Percentiles rank a stretch among this genome's conserved stretches.
Conservation (phyloP, 1,140 invertebrate species). For the Drosophila lowei region DNA sequence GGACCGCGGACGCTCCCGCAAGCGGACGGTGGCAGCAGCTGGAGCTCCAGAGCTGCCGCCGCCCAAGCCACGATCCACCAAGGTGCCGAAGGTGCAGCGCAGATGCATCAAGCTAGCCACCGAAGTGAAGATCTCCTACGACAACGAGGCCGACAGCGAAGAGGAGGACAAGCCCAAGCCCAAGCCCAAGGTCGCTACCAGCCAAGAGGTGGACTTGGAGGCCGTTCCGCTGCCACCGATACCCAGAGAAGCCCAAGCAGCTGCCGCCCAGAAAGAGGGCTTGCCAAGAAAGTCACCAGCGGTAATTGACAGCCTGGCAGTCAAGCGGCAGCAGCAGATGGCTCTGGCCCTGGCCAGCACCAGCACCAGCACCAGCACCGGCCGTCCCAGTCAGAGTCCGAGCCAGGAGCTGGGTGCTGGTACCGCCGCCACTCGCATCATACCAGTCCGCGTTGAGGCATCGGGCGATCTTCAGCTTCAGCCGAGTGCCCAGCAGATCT, state of each 20-base stretch:
- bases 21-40: conserved; percentile 28
- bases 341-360: conserved; percentile 55
- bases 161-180: conserved; percentile 51
- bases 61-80: conserved; percentile 51
- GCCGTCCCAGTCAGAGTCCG: not conserved
- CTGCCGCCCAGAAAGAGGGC: conserved; percentile 26
- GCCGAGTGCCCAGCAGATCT: conserved; percentile 60
- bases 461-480: conserved; percentile 17
- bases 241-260: conserved; percentile 32
- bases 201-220: conserved; percentile 62
- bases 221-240: conserved; percentile 59
- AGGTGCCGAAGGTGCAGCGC: conserved; percentile 59
- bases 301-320: conserved; percentile 71
- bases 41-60: conserved; percentile 64
- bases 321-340: conserved; percentile 73
- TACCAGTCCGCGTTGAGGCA: conserved; percentile 53
- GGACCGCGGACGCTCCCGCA: conserved; percentile 56
- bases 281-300: conserved; percentile 35
- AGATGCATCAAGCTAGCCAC: conserved; percentile 75
- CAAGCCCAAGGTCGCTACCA: conserved; percentile 30
- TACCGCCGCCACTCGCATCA: conserved; percentile 34
- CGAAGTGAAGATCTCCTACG: conserved; percentile 73
- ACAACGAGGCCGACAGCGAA: conserved; percentile 67
- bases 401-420: not conserved
- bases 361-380: conserved; percentile 1